These are phyloP conservation scores for Melitaea athalia DNA, from an alignment of 2,888 invertebrate species.

Conservation along the genomic window DNA sequence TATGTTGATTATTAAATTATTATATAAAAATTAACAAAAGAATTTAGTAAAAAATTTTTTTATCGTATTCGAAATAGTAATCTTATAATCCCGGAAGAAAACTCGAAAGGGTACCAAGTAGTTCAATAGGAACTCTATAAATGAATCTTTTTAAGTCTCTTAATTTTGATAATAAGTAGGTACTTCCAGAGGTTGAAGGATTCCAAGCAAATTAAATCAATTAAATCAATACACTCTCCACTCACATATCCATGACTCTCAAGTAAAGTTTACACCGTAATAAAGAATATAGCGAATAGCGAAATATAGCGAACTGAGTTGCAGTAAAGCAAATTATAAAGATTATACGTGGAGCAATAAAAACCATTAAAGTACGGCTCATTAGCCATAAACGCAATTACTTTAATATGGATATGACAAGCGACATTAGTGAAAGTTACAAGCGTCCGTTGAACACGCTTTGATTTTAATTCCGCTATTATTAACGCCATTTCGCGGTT, in stretches of 20 bases:
- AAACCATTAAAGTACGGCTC: slow-evolving; percentile 16
- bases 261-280: background rate
- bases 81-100: no score
- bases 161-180: no score
- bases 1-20: no score
- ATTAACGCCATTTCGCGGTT: slow-evolving; percentile 56
- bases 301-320: background rate
- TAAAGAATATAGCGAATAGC: background rate
- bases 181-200: no score
- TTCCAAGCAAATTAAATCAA: no score
- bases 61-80: no score
- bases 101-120: no score
- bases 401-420: slow-evolving; percentile 28
- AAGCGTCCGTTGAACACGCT: slow-evolving; percentile 29
- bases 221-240: no score
- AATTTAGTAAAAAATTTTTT: no score
- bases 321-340: background rate
- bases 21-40: no score
- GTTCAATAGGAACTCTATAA: no score
- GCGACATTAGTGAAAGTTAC: slow-evolving; percentile 20
- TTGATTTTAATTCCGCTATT: slow-evolving; percentile 46
- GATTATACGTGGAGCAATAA: slow-evolving; percentile 1
- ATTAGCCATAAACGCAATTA: slow-evolving; percentile 28
- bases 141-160: no score
- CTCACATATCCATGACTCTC: background rate